Percentiles rank a stretch among this genome's conserved stretches.
phyloP scores from a whole-genome alignment of 2,113 vertebrate genomes.

The Callospermophilus lateralis region DNA sequence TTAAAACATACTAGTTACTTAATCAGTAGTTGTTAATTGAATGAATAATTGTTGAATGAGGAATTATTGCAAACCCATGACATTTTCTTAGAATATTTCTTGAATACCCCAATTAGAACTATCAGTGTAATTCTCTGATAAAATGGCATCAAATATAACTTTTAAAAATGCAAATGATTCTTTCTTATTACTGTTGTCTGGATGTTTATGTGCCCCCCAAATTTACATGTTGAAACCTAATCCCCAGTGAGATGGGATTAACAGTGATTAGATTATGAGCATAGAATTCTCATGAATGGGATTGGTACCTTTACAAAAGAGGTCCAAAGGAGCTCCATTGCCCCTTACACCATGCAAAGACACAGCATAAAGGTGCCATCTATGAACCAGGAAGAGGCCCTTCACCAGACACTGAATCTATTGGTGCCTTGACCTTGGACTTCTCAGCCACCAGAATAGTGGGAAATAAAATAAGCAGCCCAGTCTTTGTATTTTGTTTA shows the following conservation, averaged over 20 bases:
- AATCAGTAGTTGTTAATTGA: neutral
- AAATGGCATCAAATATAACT: neutral
- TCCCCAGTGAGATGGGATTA: neutral
- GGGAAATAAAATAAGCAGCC: too few relatives aligned
- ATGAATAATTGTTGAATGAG: neutral
- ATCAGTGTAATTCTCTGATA: neutral
- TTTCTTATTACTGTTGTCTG: neutral
- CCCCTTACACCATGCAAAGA: too few relatives aligned
- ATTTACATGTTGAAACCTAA: neutral
- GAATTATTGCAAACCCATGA: neutral
- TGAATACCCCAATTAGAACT: conserved; percentile 5
- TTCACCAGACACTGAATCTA: too few relatives aligned
- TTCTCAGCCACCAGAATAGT: too few relatives aligned
- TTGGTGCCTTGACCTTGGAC: neutral
- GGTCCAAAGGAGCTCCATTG: too few relatives aligned
- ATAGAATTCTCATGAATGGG: neutral
- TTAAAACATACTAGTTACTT: neutral
- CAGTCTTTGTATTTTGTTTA: too few relatives aligned
- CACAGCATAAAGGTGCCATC: too few relatives aligned
- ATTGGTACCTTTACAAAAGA: too few relatives aligned
- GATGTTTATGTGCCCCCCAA: neutral
- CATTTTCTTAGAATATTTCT: neutral
- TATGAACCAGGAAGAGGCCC: too few relatives aligned
- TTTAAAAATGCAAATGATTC: neutral
- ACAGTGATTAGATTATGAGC: neutral